Base-by-base conservation (phyloP, 2,797 vertebrate genomes). In the Anguilla obscura region DNA sequence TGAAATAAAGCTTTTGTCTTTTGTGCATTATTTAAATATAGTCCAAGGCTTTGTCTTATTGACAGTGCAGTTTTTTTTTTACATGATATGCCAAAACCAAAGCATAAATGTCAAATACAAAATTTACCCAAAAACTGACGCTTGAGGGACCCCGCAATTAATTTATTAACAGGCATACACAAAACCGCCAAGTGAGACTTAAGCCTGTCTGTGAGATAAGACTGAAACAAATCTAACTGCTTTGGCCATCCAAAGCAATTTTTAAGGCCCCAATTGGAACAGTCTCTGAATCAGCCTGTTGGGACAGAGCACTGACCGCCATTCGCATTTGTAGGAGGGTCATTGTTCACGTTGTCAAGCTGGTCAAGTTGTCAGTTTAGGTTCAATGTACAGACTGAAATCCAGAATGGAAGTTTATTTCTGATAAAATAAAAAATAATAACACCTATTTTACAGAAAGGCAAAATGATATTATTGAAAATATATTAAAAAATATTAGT, bases 1-100 rank as follows among this genome's bases (percentile, higher is more conserved):
- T 69, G 63, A n/a, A 69, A 27, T 6, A 69, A 69, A n/a, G 63
- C n/a, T 69, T 69, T 69, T 69, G 60, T 69, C 63, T 69, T 69
- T 69, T 9, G 1, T 69, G 63, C 63, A 69, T 66, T 66, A 66
- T 69, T 69, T 69, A 27, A 27, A 1, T 6, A 69, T 16, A 16
- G 1, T 60, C 58, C 27, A 27, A n/a, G 63, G 63, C 9, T 69
- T 27, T 27, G 24, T n/a, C 6, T 9, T 27, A 10, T 69, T 69
- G 63, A 69, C 24, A 69, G 7, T 6, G 63, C n/a, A 8, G 24
- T 69, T 36, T 40, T 45, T 27, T 27, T 69, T 69, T 18, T 10
- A 7, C 63, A 69, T 69, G n/a, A 69, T n/a, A 69, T n/a, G 63
- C 63, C 63, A 3, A 69, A 69, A 27, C 24, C 63, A 69, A 27